Percentiles rank a stretch among this genome's conserved stretches.
phyloP scores from a whole-genome alignment of 2,888 invertebrate genomes.

The Caenorhabditis zanzibari region DNA sequence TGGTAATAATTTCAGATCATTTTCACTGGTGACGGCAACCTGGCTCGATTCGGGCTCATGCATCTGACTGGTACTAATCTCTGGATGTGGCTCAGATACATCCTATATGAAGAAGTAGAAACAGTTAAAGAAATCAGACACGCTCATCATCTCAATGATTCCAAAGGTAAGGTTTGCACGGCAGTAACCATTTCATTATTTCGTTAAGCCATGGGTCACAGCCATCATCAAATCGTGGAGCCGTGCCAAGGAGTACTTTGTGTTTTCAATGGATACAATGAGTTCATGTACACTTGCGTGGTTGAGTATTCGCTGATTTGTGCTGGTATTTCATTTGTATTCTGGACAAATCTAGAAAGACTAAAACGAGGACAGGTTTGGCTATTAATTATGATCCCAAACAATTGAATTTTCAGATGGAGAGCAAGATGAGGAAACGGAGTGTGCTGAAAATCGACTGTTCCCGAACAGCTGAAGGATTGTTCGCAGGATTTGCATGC shows the following conservation, averaged over 20 bases:
- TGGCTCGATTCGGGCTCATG: constrained; percentile 76
- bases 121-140: constrained; percentile 73
- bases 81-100: constrained; percentile 78
- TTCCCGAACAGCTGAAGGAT: constrained; percentile 75
- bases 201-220: too few relatives aligned
- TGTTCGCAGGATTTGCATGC: constrained; percentile 72
- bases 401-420: constrained; percentile 31
- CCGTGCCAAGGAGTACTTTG: constrained; percentile 73
- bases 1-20: constrained; percentile 70
- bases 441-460: constrained; percentile 76
- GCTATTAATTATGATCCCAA: neutral
- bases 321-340: constrained; percentile 76
- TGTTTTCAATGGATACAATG: constrained; percentile 73
- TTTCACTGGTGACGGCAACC: constrained; percentile 71
- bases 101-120: constrained; percentile 75
- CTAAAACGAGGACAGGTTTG: constrained; percentile 41
- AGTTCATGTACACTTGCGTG: constrained; percentile 78
- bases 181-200: too few relatives aligned
- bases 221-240: constrained; percentile 47
- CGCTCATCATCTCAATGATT: constrained; percentile 37
- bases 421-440: constrained; percentile 66
- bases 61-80: constrained; percentile 75
- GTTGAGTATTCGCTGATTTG: constrained; percentile 77
- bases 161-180: constrained; percentile 15
- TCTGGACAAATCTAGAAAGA: constrained; percentile 74